Evolutionary conservation across 2,888 invertebrate genomes (phyloP), one percentile per base, ranked within the genome.

Genomic region (Eupithecia subfuscata): DNA sequence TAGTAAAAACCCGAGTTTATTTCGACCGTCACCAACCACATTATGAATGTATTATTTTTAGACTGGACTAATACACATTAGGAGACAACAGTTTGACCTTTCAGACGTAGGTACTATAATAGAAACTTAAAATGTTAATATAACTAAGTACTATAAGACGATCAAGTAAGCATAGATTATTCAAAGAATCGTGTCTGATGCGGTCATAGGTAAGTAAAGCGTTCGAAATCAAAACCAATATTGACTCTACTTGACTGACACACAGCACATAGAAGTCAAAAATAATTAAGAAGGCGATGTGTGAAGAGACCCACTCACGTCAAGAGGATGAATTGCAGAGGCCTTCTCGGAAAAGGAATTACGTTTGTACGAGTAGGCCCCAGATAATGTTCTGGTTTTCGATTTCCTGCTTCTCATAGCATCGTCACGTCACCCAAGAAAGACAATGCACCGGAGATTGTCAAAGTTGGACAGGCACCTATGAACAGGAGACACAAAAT

Each of bases 151-250:
- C 16, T 16, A 5, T 18, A 48, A 48, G 45, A 48, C 52, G 52
- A 8, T 52, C n/a, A 52, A 48, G 45, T 45, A 8, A 52, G 18
- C 52, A n/a, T 2, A 52, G n/a, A 52, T 9, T n/a, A 52, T n/a
- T n/a, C 52, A 52, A 52, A n/a, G 48, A 52, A 52, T n/a, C 16
- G 12, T 63, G 8, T 63, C 25, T 30, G 8, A 16, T 30, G 8
- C 7, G 25, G 30, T n/a, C n/a, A n/a, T n/a, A n/a, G n/a, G n/a
- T 64, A 64, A 11, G 18, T 22, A 34, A 34, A 64, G 34, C 64
- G 34, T 64, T 18, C 34, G 34, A 34, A 64, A 64, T 64, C 34
- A 64, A 64, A 64, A 34, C 18, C 18, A 64, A 64, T 64, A 30
- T 64, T 64, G 64, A 64, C 18, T 64, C 34, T 34, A 25, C 25